Evolutionary conservation across 2,888 invertebrate genomes (phyloP), one percentile per base, ranked within the genome.

Genomic region (Parelbella ahira): DNA sequence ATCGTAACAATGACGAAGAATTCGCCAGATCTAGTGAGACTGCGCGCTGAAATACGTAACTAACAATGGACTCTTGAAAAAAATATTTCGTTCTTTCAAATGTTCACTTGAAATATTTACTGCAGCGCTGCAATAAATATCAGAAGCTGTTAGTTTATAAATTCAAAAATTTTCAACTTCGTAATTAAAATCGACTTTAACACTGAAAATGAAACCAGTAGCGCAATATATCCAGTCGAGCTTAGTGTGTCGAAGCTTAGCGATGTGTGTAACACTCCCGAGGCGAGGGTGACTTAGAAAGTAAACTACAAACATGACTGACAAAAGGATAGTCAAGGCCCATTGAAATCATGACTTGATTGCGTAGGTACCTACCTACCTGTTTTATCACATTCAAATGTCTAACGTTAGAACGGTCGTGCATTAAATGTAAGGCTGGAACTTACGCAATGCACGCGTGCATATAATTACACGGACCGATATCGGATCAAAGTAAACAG

Each of bases 41-140:
- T 53, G 52, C 52, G 24, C 36, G 12, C 55, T 62, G 56, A 64
- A 65, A 63, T 63, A 63, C 59, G 68, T 60, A 64, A 68, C 61
- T 59, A 60, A 58, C 62, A 65, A 59, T 57, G 49, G 48, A 44
- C 18, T n/a, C n/a, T n/a, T n/a, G n/a, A n/a, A n/a, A n/a, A n/a
- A 27, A 36, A 11, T 11, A 36, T 24, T 28, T 24, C 24, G 24
- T 38, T 30, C 23, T 38, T 11, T 24, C n/a, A n/a, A n/a, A n/a
- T n/a, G n/a, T n/a, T n/a, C n/a, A n/a, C n/a, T n/a, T n/a, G n/a
- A n/a, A n/a, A n/a, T n/a, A n/a, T n/a, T n/a, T n/a, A n/a, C n/a
- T n/a, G n/a, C n/a, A n/a, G n/a, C n/a, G n/a, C n/a, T n/a, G n/a
- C n/a, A n/a, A n/a, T n/a, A n/a, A n/a, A n/a, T n/a, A n/a, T n/a